These are phyloP conservation scores for Plectropomus leopardus DNA, from an alignment of 2,113 vertebrate genomes.

Conservation along the genomic window DNA sequence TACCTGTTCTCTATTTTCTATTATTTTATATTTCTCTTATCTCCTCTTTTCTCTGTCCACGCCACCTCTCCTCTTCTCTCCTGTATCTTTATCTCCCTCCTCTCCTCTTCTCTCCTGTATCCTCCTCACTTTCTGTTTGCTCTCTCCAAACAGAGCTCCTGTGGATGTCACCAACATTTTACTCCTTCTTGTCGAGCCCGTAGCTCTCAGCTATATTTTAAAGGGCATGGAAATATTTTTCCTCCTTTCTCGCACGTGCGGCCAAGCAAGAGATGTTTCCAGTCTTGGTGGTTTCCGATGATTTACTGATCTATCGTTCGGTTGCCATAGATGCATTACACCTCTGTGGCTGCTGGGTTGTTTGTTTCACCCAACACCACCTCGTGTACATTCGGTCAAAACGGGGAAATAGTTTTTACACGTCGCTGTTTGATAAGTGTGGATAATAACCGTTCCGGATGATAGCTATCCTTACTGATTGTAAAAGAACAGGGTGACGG, in stretches of 20 bases:
- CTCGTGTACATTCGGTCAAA: slow-evolving; percentile 39
- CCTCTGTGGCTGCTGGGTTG: slow-evolving; percentile 14
- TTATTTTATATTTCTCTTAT: neutral
- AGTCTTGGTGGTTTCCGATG: slow-evolving; percentile 49
- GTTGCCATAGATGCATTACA: slow-evolving; percentile 48
- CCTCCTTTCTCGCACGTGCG: slow-evolving; percentile 3
- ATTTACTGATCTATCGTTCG: slow-evolving; percentile 39
- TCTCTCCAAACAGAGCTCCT: slow-evolving; percentile 31
- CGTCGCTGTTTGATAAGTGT: slow-evolving; percentile 52
- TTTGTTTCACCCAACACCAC: slow-evolving; percentile 20
- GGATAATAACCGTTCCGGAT: slow-evolving; percentile 52
- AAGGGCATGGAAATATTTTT: slow-evolving; percentile 33
- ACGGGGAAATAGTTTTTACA: slow-evolving; percentile 47
- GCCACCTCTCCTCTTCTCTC: neutral
- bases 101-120: neutral
- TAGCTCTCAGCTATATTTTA: slow-evolving; percentile 38
- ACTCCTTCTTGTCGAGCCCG: neutral
- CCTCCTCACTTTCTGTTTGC: neutral
- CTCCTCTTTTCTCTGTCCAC: neutral
- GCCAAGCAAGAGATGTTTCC: slow-evolving; percentile 51
- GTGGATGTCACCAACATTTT: slow-evolving; percentile 18
- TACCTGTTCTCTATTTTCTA: neutral
- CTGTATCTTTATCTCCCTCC: neutral
- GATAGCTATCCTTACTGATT: slow-evolving; percentile 38
- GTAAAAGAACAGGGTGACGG: slow-evolving; percentile 10